Evolutionary conservation across 2,113 vertebrate species (phyloP), one percentile per base, ranked within the genome.

Genomic region (Dolichallabes microphthalmus): DNA sequence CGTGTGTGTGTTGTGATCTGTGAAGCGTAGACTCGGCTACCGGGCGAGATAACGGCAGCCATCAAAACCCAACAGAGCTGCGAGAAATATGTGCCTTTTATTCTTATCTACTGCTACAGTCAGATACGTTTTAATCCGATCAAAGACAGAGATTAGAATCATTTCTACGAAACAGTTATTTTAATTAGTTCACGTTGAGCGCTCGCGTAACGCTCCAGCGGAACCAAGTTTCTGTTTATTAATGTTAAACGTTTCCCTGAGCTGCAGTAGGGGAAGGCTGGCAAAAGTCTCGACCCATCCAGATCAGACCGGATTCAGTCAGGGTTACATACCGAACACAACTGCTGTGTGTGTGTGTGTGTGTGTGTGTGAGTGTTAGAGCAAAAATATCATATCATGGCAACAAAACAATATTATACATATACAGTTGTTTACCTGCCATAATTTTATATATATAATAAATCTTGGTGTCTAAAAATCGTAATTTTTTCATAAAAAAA

Each of bases 101-200:
- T 86, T 89, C 86, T 74, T 88, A 90, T 91, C 89, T 87, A 89
- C 78, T 78, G 63, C 81, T 20, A 71, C 50, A 8, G 19, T 45
- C 75, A 73, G 88, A 82, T 82, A 61, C 61, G 84, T 89, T 82
- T 50, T 71, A 81, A 58, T 57, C 63, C 61, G 75, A 63, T 53
- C 64, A 63, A 69, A 74, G 66, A 78, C 53, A 87, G 83, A 87
- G 27, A 79, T 76, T 53, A 52, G 14, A 53, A 17, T 76, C 9
- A 76, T 76, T 76, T 53, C 73, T 20, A 76, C 45, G 27, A 17
- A 55, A 53, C 39, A 13, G 76, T 45, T 83, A 64, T 86, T 85
- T 82, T 86, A 91, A 89, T 89, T 89, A 87, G 87, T 92, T 91
- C 88, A 82, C 85, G 86, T 90, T 87, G 87, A 90, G 82, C 90